Base-by-base conservation (phyloP, 2,797 vertebrate species). In the Chaetophractus vellerosus region DNA sequence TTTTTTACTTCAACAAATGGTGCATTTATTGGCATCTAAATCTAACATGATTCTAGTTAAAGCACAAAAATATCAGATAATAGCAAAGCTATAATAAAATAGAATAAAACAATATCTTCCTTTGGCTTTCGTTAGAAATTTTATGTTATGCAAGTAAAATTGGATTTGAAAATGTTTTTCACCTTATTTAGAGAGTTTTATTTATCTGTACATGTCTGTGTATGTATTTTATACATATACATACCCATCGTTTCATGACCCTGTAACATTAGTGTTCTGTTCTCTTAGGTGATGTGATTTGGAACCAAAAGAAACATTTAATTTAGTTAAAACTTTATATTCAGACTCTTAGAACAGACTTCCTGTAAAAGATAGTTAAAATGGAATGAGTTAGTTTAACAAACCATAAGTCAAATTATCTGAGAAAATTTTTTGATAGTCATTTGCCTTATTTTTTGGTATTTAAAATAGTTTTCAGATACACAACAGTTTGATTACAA, bases 121-220 rank as follows among this genome's bases (percentile, higher is more conserved):
- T 89, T 71, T 96, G 81, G 5, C 97, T 50, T 66, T 95, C 95
- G 52, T 63, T 79, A 95, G 84, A 88, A 97, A 96, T 95, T 9
- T 48, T 91, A 93, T 4, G 2, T 95, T 61, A 76, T 45, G 83
- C 36, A 4, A 81, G 24, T 87, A 87, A 90, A 71, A 8, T 92
- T 96, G 21, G 18, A 93, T 97, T 98, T 94, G 71, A 88, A 97
- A 26, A 94, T 94, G 69, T 91, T 90, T 87, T 90, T 87, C n/a
- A 90, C 21, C 93, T 88, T 69, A 87, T 64, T 94, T 95, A 87
- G 23, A 88, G 10, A 12, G 82, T 95, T 36, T 95, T 71, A 59
- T 91, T 72, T 93, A 81, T 89, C 74, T 97, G 48, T 94, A 21
- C 78, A 14, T 82, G 12, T 92, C 57, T 68, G 52, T 21, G 0